Evolutionary conservation across 2,888 invertebrate genomes (phyloP).

Genomic region (Trichopria drosophilae): DNA sequence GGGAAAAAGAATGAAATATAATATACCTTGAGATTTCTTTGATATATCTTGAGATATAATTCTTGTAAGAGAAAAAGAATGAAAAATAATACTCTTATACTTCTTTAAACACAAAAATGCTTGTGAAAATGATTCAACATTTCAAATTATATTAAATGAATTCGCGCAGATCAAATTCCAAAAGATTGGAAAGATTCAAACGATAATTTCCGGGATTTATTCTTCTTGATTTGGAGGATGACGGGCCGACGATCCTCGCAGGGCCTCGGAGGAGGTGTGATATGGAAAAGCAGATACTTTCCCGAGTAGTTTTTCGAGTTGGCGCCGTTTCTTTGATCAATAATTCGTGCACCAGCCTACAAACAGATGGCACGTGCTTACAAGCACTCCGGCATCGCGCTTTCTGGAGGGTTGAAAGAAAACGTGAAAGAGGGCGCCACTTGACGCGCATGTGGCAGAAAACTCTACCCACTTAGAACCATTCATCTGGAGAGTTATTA

Average conservation of each 20-base stretch:
- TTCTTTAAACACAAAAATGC: too few relatives aligned
- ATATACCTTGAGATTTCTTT: too few relatives aligned
- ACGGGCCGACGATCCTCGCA: constrained; percentile 15
- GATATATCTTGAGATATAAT: too few relatives aligned
- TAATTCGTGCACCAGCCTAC: constrained; percentile 39
- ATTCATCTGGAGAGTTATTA: too few relatives aligned
- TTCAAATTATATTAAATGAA: too few relatives aligned
- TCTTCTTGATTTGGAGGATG: constrained; percentile 26
- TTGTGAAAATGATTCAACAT: too few relatives aligned
- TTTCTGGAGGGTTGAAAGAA: constrained; percentile 34
- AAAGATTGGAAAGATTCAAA: constrained; percentile 34
- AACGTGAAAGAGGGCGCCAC: constrained; percentile 49
- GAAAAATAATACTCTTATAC: too few relatives aligned
- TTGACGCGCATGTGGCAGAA: constrained; percentile 26
- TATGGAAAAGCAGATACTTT: constrained; percentile 26
- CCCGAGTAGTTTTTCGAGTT: constrained; percentile 36
- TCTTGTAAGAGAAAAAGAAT: too few relatives aligned
- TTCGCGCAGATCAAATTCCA: too few relatives aligned
- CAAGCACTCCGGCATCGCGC: constrained; percentile 30
- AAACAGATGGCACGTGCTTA: constrained; percentile 48
- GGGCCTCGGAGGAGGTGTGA: constrained; percentile 14
- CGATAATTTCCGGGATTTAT: constrained; percentile 41
- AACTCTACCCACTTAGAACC: too few relatives aligned
- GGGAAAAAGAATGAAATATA: too few relatives aligned
- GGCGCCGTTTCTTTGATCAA: constrained; percentile 53